Evolutionary conservation across 2,888 invertebrate genomes (phyloP), one percentile per base, ranked within the genome.

Genomic region (Cataglyphis cursor): DNA sequence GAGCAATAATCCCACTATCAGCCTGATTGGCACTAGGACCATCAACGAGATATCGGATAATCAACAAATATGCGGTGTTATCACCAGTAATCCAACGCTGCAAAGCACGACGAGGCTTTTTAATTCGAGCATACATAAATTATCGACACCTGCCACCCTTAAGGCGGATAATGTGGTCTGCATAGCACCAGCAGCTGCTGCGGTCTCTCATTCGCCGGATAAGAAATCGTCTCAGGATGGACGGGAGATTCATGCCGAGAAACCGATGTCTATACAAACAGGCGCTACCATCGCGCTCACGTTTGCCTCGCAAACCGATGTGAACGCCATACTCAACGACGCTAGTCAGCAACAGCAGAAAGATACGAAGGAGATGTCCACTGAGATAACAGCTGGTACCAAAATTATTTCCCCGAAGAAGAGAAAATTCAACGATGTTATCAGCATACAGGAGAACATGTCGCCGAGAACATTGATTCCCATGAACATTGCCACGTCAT

Each of bases 41-140:
- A 65, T 94, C 38, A 89, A 85, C 24, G 94, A 94, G 28, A 87
- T 92, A 4, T 59, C 88, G 1, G 94, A 93, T 15, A 90, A 57
- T 64, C 94, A 93, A 59, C 94, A 94, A 64, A 92, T 94, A 31
- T 94, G 95, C 80, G 93, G 95, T 0, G 95, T 95, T 0, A 95
- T 95, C 51, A 93, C 95, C 12, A 95, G 94, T 84, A 95, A 94
- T 88, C 93, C 94, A 0, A 84, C 91, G 10, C 88, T 92, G 9
- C 94, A 94, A 59, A 88, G 92, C 2, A 91, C 94, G 48, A 91
- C 94, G 18, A 91, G 95, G 74, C 83, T 95, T 24, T 94, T 93
- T 70, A 95, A 94, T 66, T 94, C 95, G 4, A 90, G 93, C 15
- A 93, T 94, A 57, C 92, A 93, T 5, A 94, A 94, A 87, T 54